phyloP scores from a whole-genome alignment of 2,888 invertebrate genomes.

The Metellina segmentata region DNA sequence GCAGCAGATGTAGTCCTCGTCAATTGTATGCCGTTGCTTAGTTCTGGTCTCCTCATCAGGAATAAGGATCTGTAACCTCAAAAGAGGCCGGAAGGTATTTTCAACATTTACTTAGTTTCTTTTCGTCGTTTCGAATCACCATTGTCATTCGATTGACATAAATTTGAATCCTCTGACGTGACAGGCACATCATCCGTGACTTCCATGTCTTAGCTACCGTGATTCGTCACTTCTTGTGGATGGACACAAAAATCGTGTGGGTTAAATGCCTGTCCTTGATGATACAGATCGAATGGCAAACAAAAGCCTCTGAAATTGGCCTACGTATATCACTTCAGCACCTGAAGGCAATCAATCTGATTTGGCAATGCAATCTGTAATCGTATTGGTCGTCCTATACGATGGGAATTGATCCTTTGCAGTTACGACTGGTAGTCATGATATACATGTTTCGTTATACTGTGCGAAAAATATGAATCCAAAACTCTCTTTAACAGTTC shows the following conservation, averaged over 20 bases:
- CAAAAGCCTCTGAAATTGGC: background rate
- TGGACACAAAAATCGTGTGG: conserved; percentile 24
- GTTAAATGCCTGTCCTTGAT: conserved; percentile 3
- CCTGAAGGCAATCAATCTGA: background rate
- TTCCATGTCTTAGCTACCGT: background rate
- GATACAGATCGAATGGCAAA: conserved; percentile 18
- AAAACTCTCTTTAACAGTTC: background rate
- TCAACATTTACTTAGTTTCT: background rate
- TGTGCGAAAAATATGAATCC: background rate
- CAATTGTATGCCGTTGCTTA: conserved; percentile 25
- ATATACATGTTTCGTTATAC: background rate
- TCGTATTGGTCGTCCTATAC: background rate
- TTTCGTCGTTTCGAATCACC: conserved; percentile 10
- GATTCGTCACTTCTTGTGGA: conserved; percentile 4
- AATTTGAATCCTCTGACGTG: conserved; percentile 46
- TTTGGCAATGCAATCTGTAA: conserved; percentile 1
- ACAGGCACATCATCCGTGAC: conserved; percentile 55
- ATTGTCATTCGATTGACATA: conserved; percentile 60
- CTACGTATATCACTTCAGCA: background rate
- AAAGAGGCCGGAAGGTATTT: conserved; percentile 26
- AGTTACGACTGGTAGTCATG: background rate
- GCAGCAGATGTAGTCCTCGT: conserved; percentile 12
- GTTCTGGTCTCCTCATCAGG: conserved; percentile 19
- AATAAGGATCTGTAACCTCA: conserved; percentile 21
- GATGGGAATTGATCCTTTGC: background rate